phyloP scores from a whole-genome alignment of 2,797 vertebrate genomes.

The Rhinoraja longicauda region DNA sequence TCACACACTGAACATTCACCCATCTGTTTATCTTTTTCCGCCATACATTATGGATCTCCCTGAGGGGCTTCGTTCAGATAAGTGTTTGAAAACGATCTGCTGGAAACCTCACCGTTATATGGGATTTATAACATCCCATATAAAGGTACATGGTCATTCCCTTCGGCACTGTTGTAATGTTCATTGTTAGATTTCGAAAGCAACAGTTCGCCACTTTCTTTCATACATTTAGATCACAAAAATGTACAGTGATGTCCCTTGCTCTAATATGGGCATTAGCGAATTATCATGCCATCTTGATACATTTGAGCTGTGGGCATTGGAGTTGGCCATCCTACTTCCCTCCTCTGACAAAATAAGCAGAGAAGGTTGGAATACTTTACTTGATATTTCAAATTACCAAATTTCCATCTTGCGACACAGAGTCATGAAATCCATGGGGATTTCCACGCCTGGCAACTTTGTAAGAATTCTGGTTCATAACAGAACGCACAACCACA shows the following conservation, averaged over 20 bases:
- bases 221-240: neutral
- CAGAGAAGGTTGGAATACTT: neutral
- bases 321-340: neutral
- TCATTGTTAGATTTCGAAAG: neutral
- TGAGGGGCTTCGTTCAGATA: neutral
- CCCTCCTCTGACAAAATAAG: neutral
- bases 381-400: neutral
- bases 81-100: neutral
- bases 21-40: neutral
- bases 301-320: too few relatives aligned
- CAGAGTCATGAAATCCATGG: neutral
- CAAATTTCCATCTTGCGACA: neutral
- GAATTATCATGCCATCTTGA: too few relatives aligned
- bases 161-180: neutral
- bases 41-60: neutral
- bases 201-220: neutral
- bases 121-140: neutral
- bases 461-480: neutral
- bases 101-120: neutral
- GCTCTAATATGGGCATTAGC: neutral
- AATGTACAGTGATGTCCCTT: neutral
- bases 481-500: neutral
- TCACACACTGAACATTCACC: neutral
- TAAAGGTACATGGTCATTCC: neutral
- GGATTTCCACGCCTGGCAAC: neutral